Evolutionary conservation across 2,888 invertebrate species (phyloP).

Genomic region (Xanthia togata): DNA sequence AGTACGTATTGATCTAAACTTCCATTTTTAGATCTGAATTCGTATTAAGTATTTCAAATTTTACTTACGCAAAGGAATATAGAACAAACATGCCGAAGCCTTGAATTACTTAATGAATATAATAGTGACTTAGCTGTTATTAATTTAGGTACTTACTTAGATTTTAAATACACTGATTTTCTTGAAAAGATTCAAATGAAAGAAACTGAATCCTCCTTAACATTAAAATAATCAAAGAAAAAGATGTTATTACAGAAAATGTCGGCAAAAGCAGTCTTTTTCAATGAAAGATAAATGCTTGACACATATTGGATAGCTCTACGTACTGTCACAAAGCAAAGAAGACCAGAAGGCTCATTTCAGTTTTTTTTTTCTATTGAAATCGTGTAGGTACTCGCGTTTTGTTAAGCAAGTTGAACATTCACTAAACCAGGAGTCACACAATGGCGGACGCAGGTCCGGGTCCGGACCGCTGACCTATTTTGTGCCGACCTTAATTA

Average conservation of each 20-base stretch:
- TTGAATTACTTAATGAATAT: neutral
- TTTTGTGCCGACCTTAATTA: too few relatives aligned
- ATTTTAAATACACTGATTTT: neutral
- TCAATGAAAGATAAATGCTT: slow-evolving; percentile 58
- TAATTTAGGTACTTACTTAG: neutral
- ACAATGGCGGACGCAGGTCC: too few relatives aligned
- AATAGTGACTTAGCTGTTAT: neutral
- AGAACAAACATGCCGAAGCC: too few relatives aligned
- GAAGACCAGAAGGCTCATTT: slow-evolving; percentile 18
- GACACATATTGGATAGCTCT: slow-evolving; percentile 58
- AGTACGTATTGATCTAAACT: neutral
- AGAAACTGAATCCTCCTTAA: slow-evolving; percentile 3
- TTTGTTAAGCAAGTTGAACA: too few relatives aligned
- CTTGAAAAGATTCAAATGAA: neutral
- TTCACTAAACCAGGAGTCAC: too few relatives aligned
- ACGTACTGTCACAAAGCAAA: slow-evolving; percentile 2
- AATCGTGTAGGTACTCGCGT: too few relatives aligned
- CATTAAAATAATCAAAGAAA: slow-evolving; percentile 16
- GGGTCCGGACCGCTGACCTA: too few relatives aligned
- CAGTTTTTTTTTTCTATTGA: too few relatives aligned
- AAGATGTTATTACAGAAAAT: slow-evolving; percentile 36
- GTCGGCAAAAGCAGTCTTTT: slow-evolving; percentile 23
- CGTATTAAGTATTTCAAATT: too few relatives aligned
- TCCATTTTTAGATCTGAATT: neutral
- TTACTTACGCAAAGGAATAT: too few relatives aligned